These are phyloP conservation scores for Scomberomorus guttatus DNA, from an alignment of 2,797 vertebrate species.

Conservation along the genomic window DNA sequence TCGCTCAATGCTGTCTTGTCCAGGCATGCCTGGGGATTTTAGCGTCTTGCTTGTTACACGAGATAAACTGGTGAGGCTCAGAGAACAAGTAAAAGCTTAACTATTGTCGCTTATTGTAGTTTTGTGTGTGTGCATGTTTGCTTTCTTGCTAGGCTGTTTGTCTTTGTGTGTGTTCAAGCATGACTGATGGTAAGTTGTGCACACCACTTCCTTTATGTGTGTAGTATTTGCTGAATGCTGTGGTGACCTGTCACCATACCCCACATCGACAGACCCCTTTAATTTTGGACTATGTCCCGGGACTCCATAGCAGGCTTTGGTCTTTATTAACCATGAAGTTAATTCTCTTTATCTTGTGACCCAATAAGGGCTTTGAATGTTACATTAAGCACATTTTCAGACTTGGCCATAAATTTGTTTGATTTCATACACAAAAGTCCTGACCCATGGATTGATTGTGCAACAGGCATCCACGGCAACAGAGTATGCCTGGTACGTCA, in stretches of 20 bases:
- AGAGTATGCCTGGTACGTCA: background rate
- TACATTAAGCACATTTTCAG: background rate
- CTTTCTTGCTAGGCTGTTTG: conserved; percentile 36
- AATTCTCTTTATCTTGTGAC: conserved; percentile 33
- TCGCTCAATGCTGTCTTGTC: conserved; percentile 54
- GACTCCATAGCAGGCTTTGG: conserved; percentile 3
- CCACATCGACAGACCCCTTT: conserved; percentile 14
- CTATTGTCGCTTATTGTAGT: conserved; percentile 27
- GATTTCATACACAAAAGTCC: background rate
- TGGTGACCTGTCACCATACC: conserved; percentile 53
- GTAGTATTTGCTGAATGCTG: conserved; percentile 58
- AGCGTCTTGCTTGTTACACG: conserved; percentile 42
- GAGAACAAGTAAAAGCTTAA: conserved; percentile 37
- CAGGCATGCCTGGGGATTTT: conserved; percentile 63
- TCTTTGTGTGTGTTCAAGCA: conserved; percentile 42
- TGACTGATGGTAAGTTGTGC: conserved; percentile 32
- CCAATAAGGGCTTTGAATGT: background rate
- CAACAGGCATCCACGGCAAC: background rate
- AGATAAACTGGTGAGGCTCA: conserved; percentile 47
- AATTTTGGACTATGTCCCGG: conserved; percentile 39
- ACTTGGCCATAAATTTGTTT: background rate
- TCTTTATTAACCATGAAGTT: conserved; percentile 29
- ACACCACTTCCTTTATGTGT: conserved; percentile 48
- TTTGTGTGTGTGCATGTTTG: conserved; percentile 16
- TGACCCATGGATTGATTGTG: background rate